These are phyloP conservation scores for Tarsius wallacei DNA, from an alignment of 2,797 vertebrate genomes.

Conservation along the genomic window DNA sequence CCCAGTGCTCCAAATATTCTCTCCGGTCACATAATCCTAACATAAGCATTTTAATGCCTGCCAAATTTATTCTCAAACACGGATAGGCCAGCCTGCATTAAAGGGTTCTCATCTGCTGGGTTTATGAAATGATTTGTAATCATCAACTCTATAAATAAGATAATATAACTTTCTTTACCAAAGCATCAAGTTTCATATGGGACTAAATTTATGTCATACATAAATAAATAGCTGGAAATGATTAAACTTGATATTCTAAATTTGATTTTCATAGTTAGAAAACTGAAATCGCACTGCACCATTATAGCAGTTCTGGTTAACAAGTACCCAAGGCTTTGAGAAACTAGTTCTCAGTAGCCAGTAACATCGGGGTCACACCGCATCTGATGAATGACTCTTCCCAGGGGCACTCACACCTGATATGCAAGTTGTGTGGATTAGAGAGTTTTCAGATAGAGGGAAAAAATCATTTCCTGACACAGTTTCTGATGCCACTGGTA, in stretches of 20 bases:
- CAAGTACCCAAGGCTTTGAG: constrained; percentile 84
- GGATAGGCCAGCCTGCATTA: constrained; percentile 26
- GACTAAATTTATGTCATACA: constrained; percentile 2
- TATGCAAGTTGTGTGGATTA: constrained; percentile 85
- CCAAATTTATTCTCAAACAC: constrained; percentile 61
- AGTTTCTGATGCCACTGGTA: constrained; percentile 80
- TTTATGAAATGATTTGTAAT: constrained; percentile 53
- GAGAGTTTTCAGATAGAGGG: constrained; percentile 78
- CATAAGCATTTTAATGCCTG: constrained; percentile 14
- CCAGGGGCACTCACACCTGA: constrained; percentile 82
- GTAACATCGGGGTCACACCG: constrained; percentile 79
- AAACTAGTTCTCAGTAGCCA: constrained; percentile 85
- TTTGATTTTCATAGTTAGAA: constrained; percentile 63
- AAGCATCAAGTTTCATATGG: constrained; percentile 38
- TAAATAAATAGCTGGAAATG: constrained; percentile 38
- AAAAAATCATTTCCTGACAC: constrained; percentile 59
- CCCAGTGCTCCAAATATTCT: constrained; percentile 36
- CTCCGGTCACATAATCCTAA: constrained; percentile 41
- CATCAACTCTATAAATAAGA: constrained; percentile 45
- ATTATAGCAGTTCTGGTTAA: constrained; percentile 45
- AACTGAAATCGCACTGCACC: constrained; percentile 80
- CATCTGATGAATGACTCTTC: constrained; percentile 84
- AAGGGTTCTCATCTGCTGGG: constrained; percentile 7
- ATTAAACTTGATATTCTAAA: constrained; percentile 59
- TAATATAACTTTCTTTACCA: constrained; percentile 33